Conservation (phyloP, 2,113 vertebrate species). For the Corydoras sp. region DNA sequence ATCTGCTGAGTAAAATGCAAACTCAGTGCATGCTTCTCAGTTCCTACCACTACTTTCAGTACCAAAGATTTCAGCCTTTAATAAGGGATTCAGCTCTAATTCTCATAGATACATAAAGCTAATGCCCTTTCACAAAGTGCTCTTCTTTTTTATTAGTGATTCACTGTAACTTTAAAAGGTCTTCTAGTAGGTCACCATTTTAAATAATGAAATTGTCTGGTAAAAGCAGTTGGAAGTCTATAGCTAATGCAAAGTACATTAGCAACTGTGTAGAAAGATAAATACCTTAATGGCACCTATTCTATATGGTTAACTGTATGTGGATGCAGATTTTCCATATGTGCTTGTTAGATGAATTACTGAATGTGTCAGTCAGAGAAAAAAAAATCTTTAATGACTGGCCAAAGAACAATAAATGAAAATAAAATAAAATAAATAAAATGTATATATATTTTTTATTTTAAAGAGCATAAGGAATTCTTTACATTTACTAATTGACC, state of each 20-base stretch:
- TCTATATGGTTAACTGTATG: background rate
- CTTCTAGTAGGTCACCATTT: conserved; percentile 7
- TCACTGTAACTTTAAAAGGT: conserved; percentile 10
- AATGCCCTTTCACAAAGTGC: background rate
- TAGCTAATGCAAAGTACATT: conserved; percentile 35
- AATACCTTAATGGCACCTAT: conserved; percentile 22
- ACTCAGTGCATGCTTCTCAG: conserved; percentile 20
- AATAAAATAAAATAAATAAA: too few relatives aligned
- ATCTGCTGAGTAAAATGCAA: conserved; percentile 44
- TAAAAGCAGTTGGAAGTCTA: conserved; percentile 29
- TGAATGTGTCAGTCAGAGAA: too few relatives aligned
- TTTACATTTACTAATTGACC: too few relatives aligned
- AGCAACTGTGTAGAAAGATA: conserved; percentile 18
- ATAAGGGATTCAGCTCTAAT: conserved; percentile 7
- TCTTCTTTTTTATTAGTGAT: conserved; percentile 8
- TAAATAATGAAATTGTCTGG: conserved; percentile 30
- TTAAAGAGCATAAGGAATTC: too few relatives aligned
- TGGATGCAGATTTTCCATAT: background rate
- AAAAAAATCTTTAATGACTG: too few relatives aligned
- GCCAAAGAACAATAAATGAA: too few relatives aligned
- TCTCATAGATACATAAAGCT: conserved; percentile 16
- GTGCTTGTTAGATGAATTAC: background rate
- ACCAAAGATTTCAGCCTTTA: conserved; percentile 14
- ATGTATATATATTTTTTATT: too few relatives aligned
- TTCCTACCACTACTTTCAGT: conserved; percentile 34